Percentiles rank a stretch among this genome's conserved stretches.
phyloP scores from a whole-genome alignment of 2,888 invertebrate species.

The Argyresthia goedartella region DNA sequence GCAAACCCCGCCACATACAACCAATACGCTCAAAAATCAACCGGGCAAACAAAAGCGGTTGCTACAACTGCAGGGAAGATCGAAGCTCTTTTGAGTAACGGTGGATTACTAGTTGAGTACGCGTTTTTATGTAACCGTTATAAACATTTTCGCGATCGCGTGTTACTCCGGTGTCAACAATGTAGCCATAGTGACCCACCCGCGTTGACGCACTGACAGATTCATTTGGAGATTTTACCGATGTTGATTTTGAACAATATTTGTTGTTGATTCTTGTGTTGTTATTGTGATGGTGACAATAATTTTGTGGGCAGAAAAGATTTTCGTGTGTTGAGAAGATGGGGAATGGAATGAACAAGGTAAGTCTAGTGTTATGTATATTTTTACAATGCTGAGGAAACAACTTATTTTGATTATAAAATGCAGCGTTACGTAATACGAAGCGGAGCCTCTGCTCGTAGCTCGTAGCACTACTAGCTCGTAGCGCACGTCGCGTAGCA shows the following conservation, averaged over 20 bases:
- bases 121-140: conserved; percentile 21
- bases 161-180: conserved; percentile 57
- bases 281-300: conserved; percentile 30
- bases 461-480: conserved; percentile 19
- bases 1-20: not conserved
- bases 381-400: conserved; percentile 6
- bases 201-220: conserved; percentile 52
- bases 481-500: conserved; percentile 18
- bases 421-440: conserved; percentile 25
- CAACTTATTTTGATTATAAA: not conserved
- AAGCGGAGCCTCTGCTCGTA: too few relatives aligned
- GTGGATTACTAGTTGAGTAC: too few relatives aligned
- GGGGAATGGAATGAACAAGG: conserved; percentile 96
- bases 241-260: conserved; percentile 29
- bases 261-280: conserved; percentile 30
- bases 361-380: conserved; percentile 38
- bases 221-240: conserved; percentile 23
- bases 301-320: conserved; percentile 28
- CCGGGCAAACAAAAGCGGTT: not conserved
- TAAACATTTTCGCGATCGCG: conserved; percentile 18
- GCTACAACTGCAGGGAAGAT: too few relatives aligned
- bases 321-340: conserved; percentile 42
- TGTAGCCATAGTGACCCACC: conserved; percentile 64
- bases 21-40: not conserved
- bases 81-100: too few relatives aligned